Base-by-base conservation (phyloP, 2,888 invertebrate species). In the Coelogynopora nodosa region DNA sequence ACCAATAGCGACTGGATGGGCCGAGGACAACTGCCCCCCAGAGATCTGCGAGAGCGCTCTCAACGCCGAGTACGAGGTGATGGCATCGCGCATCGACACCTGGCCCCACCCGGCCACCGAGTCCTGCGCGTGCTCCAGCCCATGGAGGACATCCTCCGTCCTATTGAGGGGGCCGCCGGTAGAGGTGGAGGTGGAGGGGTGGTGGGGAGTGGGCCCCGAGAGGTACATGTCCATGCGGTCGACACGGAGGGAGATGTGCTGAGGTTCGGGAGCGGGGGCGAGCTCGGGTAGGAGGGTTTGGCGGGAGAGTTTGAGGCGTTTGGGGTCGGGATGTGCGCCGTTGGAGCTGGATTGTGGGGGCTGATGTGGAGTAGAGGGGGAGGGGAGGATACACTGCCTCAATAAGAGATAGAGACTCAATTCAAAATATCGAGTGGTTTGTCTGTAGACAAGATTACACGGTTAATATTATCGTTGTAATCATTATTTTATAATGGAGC, bases 181-280 rank as follows among this genome's bases (percentile, higher is more conserved):
- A n/a, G n/a, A n/a, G n/a, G n/a, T n/a, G 49, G 49, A 49, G 49
- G 49, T 13, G 13, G 49, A 5, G 13, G 49, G 49, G 49, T 5
- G 49, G 5, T 13, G 5, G n/a, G n/a, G n/a, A 5, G 84, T 80
- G 13, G 84, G 84, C 1, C 84, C 84, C 5, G 26, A 49, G n/a
- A 84, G 84, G 27, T 84, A 84, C 31, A 27, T 0, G 23, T 84
- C 84, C 29, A 84, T 84, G 2, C 67, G 84, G 13, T 84, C 84
- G n/a, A 80, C 84, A n/a, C 31, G 10, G 0, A 80, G 67, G 67
- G 31, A 31, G 5, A 30, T 74, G 0, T n/a, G 23, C n/a, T 5
- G 27, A 1, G 84, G 26, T 23, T 30, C 31, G 0, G 0, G 26
- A 23, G 31, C 84, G 31, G 13, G n/a, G 10, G 23, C 31, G n/a